Evolutionary conservation across 2,797 vertebrate genomes (phyloP).

Genomic region (Anguilla obscura): DNA sequence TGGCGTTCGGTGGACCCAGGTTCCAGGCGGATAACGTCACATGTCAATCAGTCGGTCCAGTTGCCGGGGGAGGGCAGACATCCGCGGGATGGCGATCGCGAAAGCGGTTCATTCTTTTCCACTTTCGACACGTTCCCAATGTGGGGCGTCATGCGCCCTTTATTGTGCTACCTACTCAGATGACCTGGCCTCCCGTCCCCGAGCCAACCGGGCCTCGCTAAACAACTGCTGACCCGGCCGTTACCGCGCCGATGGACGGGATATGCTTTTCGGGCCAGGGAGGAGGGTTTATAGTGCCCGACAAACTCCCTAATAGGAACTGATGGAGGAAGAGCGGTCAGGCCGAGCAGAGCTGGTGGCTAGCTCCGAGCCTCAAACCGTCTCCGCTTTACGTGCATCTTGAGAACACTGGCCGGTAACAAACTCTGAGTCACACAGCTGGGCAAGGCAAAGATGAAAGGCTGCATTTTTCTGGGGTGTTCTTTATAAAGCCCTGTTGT

Average conservation of each 20-base stretch:
- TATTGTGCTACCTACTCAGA: constrained; percentile 59
- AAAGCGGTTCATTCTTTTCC: constrained; percentile 58
- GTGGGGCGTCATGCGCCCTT: constrained; percentile 52
- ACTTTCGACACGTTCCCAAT: constrained; percentile 63
- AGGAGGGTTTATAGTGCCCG: constrained; percentile 37
- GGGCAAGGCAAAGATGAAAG: constrained; percentile 6
- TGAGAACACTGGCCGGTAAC: constrained; percentile 48
- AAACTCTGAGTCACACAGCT: constrained; percentile 51
- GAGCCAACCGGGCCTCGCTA: constrained; percentile 38
- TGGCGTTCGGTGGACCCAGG: constrained; percentile 67
- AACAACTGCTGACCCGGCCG: constrained; percentile 36
- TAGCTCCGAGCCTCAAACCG: constrained; percentile 21
- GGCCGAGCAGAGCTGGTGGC: constrained; percentile 36
- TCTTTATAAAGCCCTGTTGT: neutral
- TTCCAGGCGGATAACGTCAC: constrained; percentile 69
- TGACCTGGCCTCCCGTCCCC: constrained; percentile 25
- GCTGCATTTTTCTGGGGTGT: neutral
- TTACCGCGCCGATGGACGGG: constrained; percentile 25
- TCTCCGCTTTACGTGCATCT: constrained; percentile 1
- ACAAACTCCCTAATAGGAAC: constrained; percentile 42
- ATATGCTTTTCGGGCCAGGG: constrained; percentile 38
- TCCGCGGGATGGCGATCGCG: constrained; percentile 45
- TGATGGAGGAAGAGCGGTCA: constrained; percentile 42
- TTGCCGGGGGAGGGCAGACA: constrained; percentile 54
- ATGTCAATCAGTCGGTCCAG: constrained; percentile 66